phyloP scores from a whole-genome alignment of 2,888 invertebrate genomes.

The Perdita meconis region DNA sequence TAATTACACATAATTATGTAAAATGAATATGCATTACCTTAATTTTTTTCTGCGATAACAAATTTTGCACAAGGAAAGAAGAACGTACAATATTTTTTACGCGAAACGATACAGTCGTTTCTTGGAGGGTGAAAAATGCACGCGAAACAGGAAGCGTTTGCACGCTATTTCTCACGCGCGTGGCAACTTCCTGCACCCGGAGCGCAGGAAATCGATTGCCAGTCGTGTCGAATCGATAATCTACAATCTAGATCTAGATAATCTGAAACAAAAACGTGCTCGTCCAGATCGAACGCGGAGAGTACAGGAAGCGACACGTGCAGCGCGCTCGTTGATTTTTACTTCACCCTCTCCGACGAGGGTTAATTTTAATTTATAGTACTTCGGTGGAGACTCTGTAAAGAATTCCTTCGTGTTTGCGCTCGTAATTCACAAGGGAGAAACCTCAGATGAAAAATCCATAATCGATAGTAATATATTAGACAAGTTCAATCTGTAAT shows the following conservation, averaged over 20 bases:
- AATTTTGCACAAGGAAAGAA: background rate
- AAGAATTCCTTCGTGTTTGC: no score
- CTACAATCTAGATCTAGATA: constrained; percentile 52
- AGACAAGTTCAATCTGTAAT: no score
- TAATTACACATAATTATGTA: background rate
- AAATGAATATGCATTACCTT: background rate
- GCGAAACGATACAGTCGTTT: background rate
- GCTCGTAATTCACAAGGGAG: no score
- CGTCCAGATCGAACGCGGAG: background rate
- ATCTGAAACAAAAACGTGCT: constrained; percentile 10
- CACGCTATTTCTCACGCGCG: background rate
- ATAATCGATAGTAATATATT: no score
- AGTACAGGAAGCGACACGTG: constrained; percentile 36
- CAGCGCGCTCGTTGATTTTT: constrained; percentile 24
- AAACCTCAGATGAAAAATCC: no score
- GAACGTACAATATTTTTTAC: background rate
- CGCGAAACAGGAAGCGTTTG: constrained; percentile 20
- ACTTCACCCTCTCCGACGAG: background rate
- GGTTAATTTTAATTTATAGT: background rate
- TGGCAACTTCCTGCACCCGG: background rate
- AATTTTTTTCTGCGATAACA: background rate
- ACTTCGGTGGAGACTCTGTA: background rate
- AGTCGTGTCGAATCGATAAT: constrained; percentile 59
- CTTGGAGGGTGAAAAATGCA: background rate
- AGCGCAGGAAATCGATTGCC: constrained; percentile 38